Evolutionary conservation across 2,113 vertebrate species (phyloP).

Genomic region (Ariopsis seemanni): DNA sequence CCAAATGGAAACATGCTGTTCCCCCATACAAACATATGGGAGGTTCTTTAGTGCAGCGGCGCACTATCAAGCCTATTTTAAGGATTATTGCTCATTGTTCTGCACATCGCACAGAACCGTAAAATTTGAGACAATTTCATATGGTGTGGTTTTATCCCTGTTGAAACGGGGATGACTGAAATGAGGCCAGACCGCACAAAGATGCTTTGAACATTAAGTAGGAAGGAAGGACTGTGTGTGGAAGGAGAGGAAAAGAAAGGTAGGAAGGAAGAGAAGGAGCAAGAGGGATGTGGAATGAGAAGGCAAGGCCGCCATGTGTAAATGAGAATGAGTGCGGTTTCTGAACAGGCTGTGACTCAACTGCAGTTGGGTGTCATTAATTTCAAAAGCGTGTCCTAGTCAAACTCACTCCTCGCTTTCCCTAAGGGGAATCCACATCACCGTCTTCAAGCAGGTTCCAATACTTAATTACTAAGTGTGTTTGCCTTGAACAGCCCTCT

Average conservation of each 20-base stretch:
- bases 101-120: background rate
- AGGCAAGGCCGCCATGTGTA: background rate
- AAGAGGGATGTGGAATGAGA: background rate
- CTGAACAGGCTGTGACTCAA: conserved; percentile 4
- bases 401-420: background rate
- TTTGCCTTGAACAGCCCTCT: background rate
- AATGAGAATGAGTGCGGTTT: background rate
- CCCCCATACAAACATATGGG: too few species aligned
- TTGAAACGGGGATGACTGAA: background rate
- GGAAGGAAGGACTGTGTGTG: background rate
- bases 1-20: too few species aligned
- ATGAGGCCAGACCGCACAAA: background rate
- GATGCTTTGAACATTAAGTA: background rate
- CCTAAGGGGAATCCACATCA: background rate
- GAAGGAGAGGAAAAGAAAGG: background rate
- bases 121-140: background rate
- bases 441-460: background rate
- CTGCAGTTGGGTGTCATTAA: conserved; percentile 16
- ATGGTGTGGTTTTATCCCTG: background rate
- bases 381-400: conserved; percentile 15
- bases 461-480: background rate
- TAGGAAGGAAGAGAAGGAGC: background rate
- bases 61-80: background rate
- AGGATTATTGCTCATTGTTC: conserved; percentile 12
- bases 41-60: too few species aligned